Evolutionary conservation across 2,113 vertebrate genomes (phyloP).

Genomic region (Suncus etruscus): DNA sequence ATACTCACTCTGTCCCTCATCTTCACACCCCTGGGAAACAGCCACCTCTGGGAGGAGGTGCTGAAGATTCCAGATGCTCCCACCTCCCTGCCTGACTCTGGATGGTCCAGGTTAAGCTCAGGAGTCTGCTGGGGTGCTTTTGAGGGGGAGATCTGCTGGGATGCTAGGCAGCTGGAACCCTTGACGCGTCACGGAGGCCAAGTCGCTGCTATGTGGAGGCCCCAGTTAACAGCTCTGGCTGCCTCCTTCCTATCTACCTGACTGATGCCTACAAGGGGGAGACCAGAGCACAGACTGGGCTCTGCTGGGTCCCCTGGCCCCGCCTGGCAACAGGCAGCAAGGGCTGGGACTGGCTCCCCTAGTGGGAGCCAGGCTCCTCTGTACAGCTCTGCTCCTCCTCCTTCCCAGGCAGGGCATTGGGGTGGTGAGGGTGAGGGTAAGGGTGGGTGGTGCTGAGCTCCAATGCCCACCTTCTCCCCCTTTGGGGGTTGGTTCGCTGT

Average conservation of each 20-base stretch:
- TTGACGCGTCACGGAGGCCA: neutral
- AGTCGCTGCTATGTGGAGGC: too few species aligned
- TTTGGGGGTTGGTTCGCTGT: neutral
- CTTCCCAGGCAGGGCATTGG: neutral
- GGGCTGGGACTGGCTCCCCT: neutral
- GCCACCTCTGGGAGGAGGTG: rapidly evolving
- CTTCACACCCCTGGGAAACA: neutral
- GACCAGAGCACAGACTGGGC: neutral
- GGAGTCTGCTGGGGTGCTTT: neutral
- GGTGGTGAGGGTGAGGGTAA: neutral
- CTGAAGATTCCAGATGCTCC: neutral
- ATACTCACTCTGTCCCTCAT: too few species aligned
- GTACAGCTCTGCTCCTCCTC: neutral
- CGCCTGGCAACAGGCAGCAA: neutral
- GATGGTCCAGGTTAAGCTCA: neutral
- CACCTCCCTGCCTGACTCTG: too few species aligned
- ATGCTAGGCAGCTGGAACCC: neutral
- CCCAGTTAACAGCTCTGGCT: too few species aligned
- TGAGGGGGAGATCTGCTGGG: neutral
- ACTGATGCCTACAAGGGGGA: neutral
- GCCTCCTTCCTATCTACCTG: too few species aligned
- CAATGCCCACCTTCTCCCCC: neutral
- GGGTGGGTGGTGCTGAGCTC: neutral
- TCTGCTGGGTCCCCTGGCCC: neutral
- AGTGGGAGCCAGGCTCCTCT: neutral